phyloP scores from a whole-genome alignment of 2,113 vertebrate species.

The Ovis canadensis region DNA sequence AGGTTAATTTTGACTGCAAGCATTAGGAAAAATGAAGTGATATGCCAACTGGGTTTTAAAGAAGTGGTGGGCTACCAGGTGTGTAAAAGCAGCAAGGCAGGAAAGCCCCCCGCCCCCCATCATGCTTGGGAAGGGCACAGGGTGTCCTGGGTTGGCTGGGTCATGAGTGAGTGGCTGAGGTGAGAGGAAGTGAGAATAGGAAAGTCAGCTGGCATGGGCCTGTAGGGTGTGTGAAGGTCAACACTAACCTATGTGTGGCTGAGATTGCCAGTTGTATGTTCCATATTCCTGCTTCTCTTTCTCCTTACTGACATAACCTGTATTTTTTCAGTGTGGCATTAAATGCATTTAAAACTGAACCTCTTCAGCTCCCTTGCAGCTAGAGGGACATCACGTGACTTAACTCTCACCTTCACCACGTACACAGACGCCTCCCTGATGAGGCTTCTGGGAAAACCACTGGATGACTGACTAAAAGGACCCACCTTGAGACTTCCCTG shows the following conservation, averaged over 20 bases:
- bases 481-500: neutral
- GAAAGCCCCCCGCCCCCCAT: too few relatives aligned
- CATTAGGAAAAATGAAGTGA: neutral
- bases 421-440: neutral
- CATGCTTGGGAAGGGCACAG: neutral
- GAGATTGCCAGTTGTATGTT: neutral
- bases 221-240: rapidly evolving
- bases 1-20: neutral
- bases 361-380: neutral
- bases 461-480: neutral
- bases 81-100: neutral
- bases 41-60: neutral
- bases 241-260: neutral
- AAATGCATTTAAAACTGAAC: neutral
- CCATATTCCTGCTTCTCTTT: neutral
- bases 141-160: neutral
- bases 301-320: neutral
- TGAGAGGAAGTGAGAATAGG: neutral
- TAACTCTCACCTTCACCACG: too few relatives aligned
- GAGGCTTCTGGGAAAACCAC: neutral
- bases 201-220: neutral
- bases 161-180: rapidly evolving
- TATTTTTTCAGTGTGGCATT: neutral
- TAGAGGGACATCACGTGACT: neutral
- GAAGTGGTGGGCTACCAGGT: neutral